phyloP scores from a whole-genome alignment of 1,140 invertebrate species.

The Bemisia tabaci region DNA sequence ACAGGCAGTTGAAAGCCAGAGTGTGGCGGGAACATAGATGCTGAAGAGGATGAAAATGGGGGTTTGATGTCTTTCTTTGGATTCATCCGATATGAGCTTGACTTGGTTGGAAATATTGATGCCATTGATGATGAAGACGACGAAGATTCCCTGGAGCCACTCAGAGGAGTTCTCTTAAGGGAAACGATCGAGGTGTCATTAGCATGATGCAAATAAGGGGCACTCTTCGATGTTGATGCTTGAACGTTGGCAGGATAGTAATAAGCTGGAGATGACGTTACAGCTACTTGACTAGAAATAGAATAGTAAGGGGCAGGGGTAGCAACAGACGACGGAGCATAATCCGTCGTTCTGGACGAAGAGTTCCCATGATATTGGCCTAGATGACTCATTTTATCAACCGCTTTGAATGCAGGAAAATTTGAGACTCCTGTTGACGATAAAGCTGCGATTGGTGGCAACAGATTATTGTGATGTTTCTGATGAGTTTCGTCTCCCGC shows the following conservation, averaged over 20 bases:
- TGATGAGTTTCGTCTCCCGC: not conserved
- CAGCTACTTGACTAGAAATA: not conserved
- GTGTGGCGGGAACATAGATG: not conserved
- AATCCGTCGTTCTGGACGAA: not conserved
- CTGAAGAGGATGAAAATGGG: not conserved
- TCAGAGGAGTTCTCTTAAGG: no score
- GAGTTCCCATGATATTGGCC: not conserved
- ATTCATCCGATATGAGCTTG: not conserved
- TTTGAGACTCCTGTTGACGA: not conserved
- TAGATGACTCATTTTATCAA: not conserved
- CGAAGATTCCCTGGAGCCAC: not conserved
- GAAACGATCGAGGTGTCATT: not conserved
- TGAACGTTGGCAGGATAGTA: not conserved
- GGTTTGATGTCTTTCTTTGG: not conserved
- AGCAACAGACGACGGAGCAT: not conserved
- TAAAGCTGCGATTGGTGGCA: not conserved
- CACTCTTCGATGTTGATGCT: not conserved
- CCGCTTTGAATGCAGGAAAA: not conserved
- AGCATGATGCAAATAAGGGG: not conserved
- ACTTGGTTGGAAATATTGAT: not conserved
- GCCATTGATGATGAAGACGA: no score
- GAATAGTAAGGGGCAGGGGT: not conserved
- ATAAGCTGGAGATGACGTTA: not conserved
- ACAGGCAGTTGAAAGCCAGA: not conserved
- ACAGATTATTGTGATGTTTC: not conserved